These are phyloP conservation scores for Metopolophium dirhodum DNA, from an alignment of 1,140 invertebrate species.

Conservation along the genomic window DNA sequence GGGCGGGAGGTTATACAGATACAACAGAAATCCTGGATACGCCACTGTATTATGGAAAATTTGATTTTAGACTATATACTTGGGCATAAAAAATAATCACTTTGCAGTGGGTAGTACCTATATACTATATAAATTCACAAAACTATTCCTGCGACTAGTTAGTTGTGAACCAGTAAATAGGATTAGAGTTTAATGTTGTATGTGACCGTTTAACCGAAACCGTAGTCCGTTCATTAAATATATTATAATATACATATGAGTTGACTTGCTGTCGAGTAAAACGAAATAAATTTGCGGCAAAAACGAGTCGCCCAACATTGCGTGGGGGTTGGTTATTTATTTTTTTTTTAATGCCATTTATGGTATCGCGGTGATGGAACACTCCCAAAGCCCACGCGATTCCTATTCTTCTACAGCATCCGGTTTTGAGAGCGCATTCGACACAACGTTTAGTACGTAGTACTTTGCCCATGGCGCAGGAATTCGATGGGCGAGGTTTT, in stretches of 20 bases:
- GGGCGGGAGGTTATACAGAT: neutral
- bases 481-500: conserved; percentile 49
- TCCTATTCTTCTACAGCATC: conserved; percentile 50
- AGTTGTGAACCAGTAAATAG: neutral
- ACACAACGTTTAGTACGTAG: neutral
- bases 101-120: neutral
- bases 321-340: conserved; percentile 54
- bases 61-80: neutral
- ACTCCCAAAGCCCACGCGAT: conserved; percentile 54
- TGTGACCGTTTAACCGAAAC: conserved; percentile 11
- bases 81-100: neutral
- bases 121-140: neutral
- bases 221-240: neutral
- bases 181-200: neutral
- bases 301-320: conserved; percentile 29
- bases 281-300: conserved; percentile 22
- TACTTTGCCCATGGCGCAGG: conserved; percentile 29
- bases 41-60: neutral
- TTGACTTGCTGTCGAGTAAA: neutral
- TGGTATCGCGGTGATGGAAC: conserved; percentile 55
- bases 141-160: neutral
- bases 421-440: conserved; percentile 17
- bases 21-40: neutral
- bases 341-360: conserved; percentile 55
- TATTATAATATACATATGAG: neutral